phyloP scores from a whole-genome alignment of 2,888 invertebrate species.

The Microctonus aethiopoides region DNA sequence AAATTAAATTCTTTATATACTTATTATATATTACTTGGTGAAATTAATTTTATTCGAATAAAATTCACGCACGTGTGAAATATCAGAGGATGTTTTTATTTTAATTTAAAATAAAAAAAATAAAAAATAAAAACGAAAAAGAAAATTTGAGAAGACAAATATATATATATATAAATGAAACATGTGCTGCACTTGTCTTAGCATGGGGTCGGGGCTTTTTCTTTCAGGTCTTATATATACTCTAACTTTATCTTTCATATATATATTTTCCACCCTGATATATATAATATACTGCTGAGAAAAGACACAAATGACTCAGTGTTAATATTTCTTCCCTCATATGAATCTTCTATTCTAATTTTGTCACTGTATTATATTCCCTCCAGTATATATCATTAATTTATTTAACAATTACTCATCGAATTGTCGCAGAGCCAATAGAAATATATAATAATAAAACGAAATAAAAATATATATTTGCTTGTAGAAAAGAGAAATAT shows the following conservation, averaged over 20 bases:
- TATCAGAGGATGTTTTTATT: neutral
- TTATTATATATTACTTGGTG: neutral
- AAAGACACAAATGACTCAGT: neutral
- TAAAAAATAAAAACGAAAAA: neutral
- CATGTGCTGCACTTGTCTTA: constrained; percentile 56
- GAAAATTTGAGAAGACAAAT: neutral
- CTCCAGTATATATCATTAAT: neutral
- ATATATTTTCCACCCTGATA: constrained; percentile 22
- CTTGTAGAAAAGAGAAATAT: neutral
- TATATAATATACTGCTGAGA: neutral
- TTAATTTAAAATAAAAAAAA: neutral
- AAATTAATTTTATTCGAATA: neutral
- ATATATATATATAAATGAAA: constrained; percentile 12
- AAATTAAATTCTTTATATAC: too few relatives aligned
- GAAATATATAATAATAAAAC: neutral
- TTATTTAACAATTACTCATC: too few relatives aligned
- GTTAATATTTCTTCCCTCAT: neutral
- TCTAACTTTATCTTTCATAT: constrained; percentile 30
- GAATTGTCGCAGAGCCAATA: neutral
- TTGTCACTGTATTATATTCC: too few relatives aligned
- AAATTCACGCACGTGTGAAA: neutral
- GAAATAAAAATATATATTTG: too few relatives aligned
- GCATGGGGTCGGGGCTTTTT: constrained; percentile 57
- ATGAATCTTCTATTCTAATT: neutral
- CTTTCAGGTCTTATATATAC: constrained; percentile 42